Conservation (phyloP, 2,888 invertebrate genomes). For the Euplagia quadripunctaria region DNA sequence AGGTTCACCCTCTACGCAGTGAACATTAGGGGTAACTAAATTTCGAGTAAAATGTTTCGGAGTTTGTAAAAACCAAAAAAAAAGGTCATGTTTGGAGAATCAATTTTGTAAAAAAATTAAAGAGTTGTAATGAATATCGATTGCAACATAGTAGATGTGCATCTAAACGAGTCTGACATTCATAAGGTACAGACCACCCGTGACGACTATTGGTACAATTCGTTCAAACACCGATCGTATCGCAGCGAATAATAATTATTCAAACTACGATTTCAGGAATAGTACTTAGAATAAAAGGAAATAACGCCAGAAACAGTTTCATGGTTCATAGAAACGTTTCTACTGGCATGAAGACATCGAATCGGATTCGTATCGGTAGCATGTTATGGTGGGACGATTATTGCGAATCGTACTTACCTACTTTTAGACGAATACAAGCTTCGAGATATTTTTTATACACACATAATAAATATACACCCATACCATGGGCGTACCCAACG, state of each 20-base stretch:
- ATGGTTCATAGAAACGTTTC: background rate
- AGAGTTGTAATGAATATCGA: background rate
- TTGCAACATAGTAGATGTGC: background rate
- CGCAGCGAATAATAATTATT: background rate
- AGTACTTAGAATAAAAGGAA: background rate
- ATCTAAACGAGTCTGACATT: background rate
- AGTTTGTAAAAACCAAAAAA: no score
- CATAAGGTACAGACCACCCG: background rate
- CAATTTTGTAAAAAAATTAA: no score
- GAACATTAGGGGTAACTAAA: no score
- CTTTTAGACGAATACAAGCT: background rate
- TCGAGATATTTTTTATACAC: background rate
- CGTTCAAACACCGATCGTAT: background rate
- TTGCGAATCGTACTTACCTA: background rate
- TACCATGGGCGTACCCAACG: no score
- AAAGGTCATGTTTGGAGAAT: no score
- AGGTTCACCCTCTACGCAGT: no score
- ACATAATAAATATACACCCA: background rate
- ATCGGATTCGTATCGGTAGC: background rate
- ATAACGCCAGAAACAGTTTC: background rate
- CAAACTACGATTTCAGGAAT: background rate
- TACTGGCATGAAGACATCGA: background rate
- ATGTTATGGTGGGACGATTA: background rate
- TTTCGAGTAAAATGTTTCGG: no score
- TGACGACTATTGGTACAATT: background rate